Evolutionary conservation across 2,888 invertebrate species (phyloP).

Genomic region (Notocelia uddmanniana): DNA sequence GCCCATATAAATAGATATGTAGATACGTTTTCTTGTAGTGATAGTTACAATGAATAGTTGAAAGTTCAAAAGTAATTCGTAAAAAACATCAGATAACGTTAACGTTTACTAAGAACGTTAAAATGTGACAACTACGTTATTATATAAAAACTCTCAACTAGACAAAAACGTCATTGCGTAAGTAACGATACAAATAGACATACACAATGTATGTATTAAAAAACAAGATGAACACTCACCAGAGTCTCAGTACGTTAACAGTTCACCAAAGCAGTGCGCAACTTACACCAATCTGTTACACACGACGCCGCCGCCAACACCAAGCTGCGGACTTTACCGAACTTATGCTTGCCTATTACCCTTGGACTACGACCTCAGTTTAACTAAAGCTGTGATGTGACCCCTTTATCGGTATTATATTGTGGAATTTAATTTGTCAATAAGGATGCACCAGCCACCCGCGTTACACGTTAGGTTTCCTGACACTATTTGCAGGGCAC

Average conservation of each 20-base stretch:
- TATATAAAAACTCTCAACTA: slow-evolving; percentile 26
- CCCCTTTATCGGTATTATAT: neutral
- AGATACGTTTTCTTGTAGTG: slow-evolving; percentile 36
- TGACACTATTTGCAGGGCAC: neutral
- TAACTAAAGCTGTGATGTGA: slow-evolving; percentile 25
- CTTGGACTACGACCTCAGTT: slow-evolving; percentile 73
- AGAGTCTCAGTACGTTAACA: slow-evolving; percentile 81
- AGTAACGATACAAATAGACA: slow-evolving; percentile 60
- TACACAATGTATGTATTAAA: slow-evolving; percentile 65
- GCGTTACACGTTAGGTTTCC: neutral
- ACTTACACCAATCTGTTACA: slow-evolving; percentile 83
- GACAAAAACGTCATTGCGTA: slow-evolving; percentile 28
- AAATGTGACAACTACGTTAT: neutral
- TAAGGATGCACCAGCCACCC: neutral
- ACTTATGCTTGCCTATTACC: slow-evolving; percentile 82
- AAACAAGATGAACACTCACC: slow-evolving; percentile 85
- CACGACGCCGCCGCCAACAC: slow-evolving; percentile 79
- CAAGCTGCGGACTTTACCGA: slow-evolving; percentile 84
- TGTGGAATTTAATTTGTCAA: neutral
- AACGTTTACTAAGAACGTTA: slow-evolving; percentile 8
- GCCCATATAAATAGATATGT: slow-evolving; percentile 45
- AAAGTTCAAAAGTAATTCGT: neutral
- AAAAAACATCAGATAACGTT: neutral
- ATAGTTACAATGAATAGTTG: slow-evolving; percentile 26
- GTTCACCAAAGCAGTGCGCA: slow-evolving; percentile 85